Base-by-base conservation (phyloP, 2,797 vertebrate species). In the Mionectes olivaceus region DNA sequence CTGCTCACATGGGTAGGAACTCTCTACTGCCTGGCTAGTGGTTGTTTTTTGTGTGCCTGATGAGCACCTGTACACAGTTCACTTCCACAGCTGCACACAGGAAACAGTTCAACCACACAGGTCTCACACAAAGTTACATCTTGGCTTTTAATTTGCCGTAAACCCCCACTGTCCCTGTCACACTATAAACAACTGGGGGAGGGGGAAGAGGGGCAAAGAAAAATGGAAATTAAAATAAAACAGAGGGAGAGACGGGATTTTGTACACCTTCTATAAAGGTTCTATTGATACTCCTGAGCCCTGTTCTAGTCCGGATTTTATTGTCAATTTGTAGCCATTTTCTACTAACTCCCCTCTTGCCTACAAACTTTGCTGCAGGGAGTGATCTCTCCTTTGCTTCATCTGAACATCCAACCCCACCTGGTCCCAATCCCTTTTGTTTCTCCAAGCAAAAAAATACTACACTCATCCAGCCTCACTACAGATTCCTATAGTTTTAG, bases 241-340 rank as follows among this genome's bases (percentile, higher is more conserved):
- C 1, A 0, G 3, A 30, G 7, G 7, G 24, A 33, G 19, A 55
- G 2, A 30, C 15, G 1, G 15, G 12, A 49, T 9, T 68, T 79
- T 13, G 3, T 16, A 47, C 7, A 32, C 25, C 8, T 78, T 55
- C 30, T 52, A 1, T 33, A 32, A 35, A 39, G 4, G 9, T 50
- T 9, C 30, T 35, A 2, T 21, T 39, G n/a, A 70, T 8, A n/a
- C 52, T 43, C 13, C 27, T 65, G 19, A 22, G 1, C 5, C 65
- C 47, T 55, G 11, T 1, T 24, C 11, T 50, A 53, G 3, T 9
- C 18, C 50, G 55, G 7, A 24, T 81, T 80, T 85, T 50, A 21
- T 33, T 61, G 19, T 25, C 9, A 23, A 4, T 59, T 82, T 35
- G 2, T 30, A 68, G 11, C 7, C 4, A 19, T 37, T 83, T 67